These are phyloP conservation scores for Brenthis daphne DNA, from an alignment of 2,888 invertebrate species.

Conservation along the genomic window DNA sequence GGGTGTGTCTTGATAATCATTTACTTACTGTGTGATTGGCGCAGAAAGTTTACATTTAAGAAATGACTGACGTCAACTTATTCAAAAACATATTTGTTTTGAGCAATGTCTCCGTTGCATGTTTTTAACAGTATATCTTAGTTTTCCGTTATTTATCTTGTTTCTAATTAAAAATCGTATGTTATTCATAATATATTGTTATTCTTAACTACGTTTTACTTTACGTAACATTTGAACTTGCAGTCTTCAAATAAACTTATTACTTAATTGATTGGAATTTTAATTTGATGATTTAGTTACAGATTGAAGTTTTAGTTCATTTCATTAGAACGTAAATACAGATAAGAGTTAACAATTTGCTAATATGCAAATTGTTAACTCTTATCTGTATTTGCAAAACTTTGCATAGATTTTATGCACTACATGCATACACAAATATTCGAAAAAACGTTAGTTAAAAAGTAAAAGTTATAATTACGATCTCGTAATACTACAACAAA, in stretches of 20 bases:
- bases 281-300: conserved; percentile 12
- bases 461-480: too few species aligned
- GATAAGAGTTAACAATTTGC: too few species aligned
- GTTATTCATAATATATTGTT: conserved; percentile 61
- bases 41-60: conserved; percentile 52
- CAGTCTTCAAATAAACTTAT: too few species aligned
- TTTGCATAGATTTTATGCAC: too few species aligned
- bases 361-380: conserved; percentile 1
- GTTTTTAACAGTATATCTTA: conserved; percentile 70
- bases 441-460: too few species aligned
- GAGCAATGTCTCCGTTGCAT: conserved; percentile 59
- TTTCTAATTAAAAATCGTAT: conserved; percentile 75
- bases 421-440: too few species aligned
- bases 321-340: not conserved
- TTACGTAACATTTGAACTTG: conserved; percentile 1
- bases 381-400: not conserved
- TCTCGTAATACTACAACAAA: too few species aligned
- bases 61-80: conserved; percentile 58
- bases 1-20: conserved; percentile 76
- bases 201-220: conserved; percentile 46
- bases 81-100: conserved; percentile 76
- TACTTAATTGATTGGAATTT: conserved; percentile 3
- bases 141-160: conserved; percentile 77
- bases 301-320: not conserved
- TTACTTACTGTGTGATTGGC: conserved; percentile 53